Percentiles rank a stretch among this genome's conserved stretches.
phyloP scores from a whole-genome alignment of 2,888 invertebrate genomes.

The Oasisia sp. region DNA sequence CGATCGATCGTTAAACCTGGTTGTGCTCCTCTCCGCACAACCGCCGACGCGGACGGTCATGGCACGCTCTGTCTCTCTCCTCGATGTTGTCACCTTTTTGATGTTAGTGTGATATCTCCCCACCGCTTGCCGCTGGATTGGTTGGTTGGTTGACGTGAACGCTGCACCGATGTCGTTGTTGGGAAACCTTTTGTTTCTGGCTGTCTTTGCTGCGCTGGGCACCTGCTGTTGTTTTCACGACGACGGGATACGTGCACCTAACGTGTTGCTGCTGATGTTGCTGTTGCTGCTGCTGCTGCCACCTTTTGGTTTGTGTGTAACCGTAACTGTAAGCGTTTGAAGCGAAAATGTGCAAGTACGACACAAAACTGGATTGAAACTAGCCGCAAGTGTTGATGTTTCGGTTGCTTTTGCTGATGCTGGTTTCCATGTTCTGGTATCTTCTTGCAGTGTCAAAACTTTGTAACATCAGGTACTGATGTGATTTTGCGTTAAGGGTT shows the following conservation, averaged over 20 bases:
- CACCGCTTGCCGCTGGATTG: neutral
- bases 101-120: neutral
- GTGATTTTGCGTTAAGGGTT: neutral
- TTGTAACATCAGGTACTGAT: neutral
- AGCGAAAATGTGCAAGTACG: neutral
- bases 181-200: constrained; percentile 13
- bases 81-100: constrained; percentile 13
- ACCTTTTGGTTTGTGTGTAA: neutral
- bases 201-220: neutral
- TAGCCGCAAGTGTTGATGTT: neutral
- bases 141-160: too few species aligned
- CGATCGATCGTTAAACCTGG: neutral
- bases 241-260: neutral
- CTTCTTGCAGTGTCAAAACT: neutral
- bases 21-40: neutral
- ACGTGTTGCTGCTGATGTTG: neutral
- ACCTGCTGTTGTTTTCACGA: neutral
- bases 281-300: neutral
- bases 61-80: neutral
- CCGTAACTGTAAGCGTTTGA: neutral
- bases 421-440: neutral
- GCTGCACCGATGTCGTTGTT: neutral
- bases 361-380: neutral
- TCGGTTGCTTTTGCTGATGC: constrained; percentile 2
- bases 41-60: neutral